Percentiles rank a stretch among this genome's conserved stretches.
These are phyloP conservation scores for Arbacia lixula DNA, from an alignment of 53 echinoderm and acorn worm genomes.

Conservation along the genomic window DNA sequence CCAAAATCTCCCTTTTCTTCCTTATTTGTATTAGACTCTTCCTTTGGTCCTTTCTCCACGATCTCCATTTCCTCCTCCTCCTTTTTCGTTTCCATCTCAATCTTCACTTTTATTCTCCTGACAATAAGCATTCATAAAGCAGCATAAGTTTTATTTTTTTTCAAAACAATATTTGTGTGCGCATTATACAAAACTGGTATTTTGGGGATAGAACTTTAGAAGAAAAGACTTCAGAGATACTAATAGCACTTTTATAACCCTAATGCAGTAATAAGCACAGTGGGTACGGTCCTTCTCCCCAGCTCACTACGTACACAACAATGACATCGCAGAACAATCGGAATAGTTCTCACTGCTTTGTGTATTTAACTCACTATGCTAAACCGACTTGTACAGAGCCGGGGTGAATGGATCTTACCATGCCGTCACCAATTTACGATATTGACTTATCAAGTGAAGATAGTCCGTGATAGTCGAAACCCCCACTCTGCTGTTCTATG, in stretches of 20 bases:
- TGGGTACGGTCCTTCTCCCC: no score
- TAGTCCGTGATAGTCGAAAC: no score
- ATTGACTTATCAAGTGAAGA: conserved; percentile 18
- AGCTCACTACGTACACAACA: no score
- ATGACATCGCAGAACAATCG: no score
- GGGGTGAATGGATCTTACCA: conserved; percentile 26
- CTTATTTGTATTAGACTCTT: not conserved
- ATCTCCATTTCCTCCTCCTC: not conserved
- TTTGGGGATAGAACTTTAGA: no score
- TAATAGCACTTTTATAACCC: no score
- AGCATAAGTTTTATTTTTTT: no score
- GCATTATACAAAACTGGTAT: not conserved
- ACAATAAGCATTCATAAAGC: no score
- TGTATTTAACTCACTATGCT: conserved; percentile 32
- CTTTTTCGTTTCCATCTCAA: not conserved
- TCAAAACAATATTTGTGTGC: not conserved
- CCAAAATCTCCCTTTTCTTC: not conserved
- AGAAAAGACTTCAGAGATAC: no score
- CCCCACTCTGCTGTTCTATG: no score
- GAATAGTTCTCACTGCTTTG: no score
- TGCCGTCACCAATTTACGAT: conserved; percentile 42
- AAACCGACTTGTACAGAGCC: conserved; percentile 6
- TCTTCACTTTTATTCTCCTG: not conserved
- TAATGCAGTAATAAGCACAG: no score
- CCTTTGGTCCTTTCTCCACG: not conserved